These are phyloP conservation scores for Hyposmocoma kahamanoa DNA, from an alignment of 1,140 invertebrate species.

Conservation along the genomic window DNA sequence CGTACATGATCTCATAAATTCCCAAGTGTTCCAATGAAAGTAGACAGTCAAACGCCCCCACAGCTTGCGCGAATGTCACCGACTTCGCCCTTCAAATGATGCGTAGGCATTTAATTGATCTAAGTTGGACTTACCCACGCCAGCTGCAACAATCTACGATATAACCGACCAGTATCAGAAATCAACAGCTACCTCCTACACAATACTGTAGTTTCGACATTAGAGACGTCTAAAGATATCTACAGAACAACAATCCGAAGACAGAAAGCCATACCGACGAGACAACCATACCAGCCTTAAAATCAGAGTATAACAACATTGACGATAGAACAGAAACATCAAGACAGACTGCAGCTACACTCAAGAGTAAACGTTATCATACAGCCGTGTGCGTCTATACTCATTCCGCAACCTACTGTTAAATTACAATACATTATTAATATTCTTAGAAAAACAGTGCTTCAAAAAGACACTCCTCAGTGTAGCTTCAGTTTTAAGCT, in stretches of 20 bases:
- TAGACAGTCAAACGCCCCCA: conserved; percentile 22
- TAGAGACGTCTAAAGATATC: background rate
- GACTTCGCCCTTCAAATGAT: conserved; percentile 30
- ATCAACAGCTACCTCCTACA: background rate
- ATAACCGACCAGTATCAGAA: conserved; percentile 1
- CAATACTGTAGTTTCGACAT: conserved; percentile 6
- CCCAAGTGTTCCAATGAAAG: conserved; percentile 15
- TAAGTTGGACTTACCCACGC: conserved; percentile 19
- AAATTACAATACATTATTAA: no score
- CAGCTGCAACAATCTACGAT: conserved; percentile 9
- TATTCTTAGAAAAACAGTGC: no score
- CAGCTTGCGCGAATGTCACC: conserved; percentile 28
- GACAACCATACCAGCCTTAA: conserved; percentile 1
- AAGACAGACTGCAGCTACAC: background rate
- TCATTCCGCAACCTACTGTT: no score
- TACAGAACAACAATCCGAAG: background rate
- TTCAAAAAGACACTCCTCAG: background rate
- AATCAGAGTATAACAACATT: background rate
- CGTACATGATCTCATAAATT: background rate
- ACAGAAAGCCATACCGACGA: conserved; percentile 2
- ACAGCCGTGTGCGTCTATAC: no score
- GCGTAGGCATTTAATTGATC: conserved; percentile 20
- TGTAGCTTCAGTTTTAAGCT: background rate
- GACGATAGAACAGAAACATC: conserved; percentile 1
- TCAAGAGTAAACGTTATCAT: no score